These are phyloP conservation scores for Ranitomeya imitator DNA, from an alignment of 2,113 vertebrate species.

Conservation along the genomic window DNA sequence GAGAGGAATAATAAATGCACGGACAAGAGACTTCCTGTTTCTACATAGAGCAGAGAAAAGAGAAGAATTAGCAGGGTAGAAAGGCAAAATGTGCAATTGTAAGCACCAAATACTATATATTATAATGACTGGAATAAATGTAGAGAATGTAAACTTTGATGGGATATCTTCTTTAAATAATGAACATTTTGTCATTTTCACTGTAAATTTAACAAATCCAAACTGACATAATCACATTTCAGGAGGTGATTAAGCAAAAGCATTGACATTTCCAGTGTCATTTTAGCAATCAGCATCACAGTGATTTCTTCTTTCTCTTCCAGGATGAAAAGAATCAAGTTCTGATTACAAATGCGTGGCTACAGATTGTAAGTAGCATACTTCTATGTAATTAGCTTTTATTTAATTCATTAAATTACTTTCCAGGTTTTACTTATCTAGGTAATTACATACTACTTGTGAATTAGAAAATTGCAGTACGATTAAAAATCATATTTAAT, in stretches of 20 bases:
- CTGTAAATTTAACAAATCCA: not conserved
- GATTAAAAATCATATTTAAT: not conserved
- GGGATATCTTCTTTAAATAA: too few relatives aligned
- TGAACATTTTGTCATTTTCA: too few relatives aligned
- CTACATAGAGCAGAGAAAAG: too few relatives aligned
- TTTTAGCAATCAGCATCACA: not conserved
- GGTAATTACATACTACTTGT: not conserved
- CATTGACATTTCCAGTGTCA: not conserved
- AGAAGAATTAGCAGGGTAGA: too few relatives aligned
- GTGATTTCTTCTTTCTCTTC: constrained; percentile 58
- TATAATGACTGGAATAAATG: too few relatives aligned
- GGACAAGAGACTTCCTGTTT: too few relatives aligned
- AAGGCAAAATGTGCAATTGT: too few relatives aligned
- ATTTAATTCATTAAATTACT: not conserved
- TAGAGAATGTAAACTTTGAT: too few relatives aligned
- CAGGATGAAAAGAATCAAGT: constrained; percentile 92
- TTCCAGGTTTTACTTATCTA: not conserved
- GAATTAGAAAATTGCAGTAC: constrained; percentile 2
- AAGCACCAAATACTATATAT: too few relatives aligned
- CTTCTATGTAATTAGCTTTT: not conserved
- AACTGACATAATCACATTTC: not conserved
- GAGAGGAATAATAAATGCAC: too few relatives aligned
- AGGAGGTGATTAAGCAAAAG: not conserved
- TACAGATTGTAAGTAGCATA: constrained; percentile 81
- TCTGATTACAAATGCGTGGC: constrained; percentile 86